Conservation (phyloP, 53 echinoderm and acorn worm genomes). For the Astropecten irregularis region DNA sequence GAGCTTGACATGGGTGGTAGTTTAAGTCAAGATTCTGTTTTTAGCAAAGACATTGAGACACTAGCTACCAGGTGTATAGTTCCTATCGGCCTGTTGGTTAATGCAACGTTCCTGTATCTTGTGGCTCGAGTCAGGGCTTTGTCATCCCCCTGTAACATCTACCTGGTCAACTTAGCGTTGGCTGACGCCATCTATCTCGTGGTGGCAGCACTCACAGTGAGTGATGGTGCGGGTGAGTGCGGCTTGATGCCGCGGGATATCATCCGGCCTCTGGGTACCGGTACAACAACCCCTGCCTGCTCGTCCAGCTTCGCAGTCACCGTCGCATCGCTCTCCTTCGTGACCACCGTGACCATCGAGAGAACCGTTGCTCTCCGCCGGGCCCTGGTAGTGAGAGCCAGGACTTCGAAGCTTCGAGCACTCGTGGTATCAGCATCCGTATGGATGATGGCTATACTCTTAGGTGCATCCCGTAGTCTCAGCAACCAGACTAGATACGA, state of each 20-base stretch:
- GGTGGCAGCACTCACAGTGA: too few species aligned
- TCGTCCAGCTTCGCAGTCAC: not conserved
- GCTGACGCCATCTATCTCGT: not conserved
- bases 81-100: not conserved
- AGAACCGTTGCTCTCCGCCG: not conserved
- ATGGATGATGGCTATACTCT: not conserved
- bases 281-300: too few species aligned
- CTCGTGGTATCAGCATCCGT: not conserved
- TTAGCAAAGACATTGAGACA: too few species aligned
- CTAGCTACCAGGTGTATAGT: not conserved
- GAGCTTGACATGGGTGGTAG: too few species aligned
- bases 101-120: not conserved
- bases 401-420: not conserved
- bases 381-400: not conserved
- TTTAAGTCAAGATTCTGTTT: too few species aligned
- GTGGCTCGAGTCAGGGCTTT: not conserved
- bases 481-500: too few species aligned
- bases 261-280: too few species aligned
- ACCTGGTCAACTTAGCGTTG: not conserved
- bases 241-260: too few species aligned
- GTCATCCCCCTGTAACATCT: not conserved
- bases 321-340: not conserved
- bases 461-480: not conserved
- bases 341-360: not conserved
- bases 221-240: too few species aligned